A percentile compares a stretch with the other conserved stretches of the same genome.
These are phyloP conservation scores for Tadarida brasiliensis DNA, from an alignment of 2,797 vertebrate genomes.

Conservation along the genomic window DNA sequence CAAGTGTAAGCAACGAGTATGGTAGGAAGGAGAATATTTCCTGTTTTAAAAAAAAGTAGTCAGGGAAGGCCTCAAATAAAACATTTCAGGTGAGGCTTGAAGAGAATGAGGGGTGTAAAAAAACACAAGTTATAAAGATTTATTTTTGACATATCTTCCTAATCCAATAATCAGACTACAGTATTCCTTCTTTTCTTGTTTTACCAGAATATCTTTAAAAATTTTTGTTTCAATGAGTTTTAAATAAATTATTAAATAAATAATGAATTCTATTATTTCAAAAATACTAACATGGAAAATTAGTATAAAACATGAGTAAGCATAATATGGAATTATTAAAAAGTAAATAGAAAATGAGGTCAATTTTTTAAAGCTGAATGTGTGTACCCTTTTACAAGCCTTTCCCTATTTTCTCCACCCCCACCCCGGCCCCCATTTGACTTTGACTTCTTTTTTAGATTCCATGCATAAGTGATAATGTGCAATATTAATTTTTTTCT, in stretches of 20 bases:
- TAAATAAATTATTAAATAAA: not conserved
- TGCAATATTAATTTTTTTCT: not conserved
- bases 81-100: not conserved
- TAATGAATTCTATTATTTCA: conserved; percentile 40
- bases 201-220: not conserved
- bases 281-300: not conserved
- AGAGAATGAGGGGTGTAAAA: not conserved
- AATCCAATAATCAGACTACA: not conserved
- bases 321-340: not conserved
- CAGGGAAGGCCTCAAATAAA: not conserved
- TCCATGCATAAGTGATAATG: not conserved
- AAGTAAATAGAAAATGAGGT: not conserved
- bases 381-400: not conserved
- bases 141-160: not conserved
- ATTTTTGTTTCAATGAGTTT: not conserved
- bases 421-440: too few relatives aligned
- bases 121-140: not conserved
- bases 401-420: not conserved
- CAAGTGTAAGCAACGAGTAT: not conserved
- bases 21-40: not conserved
- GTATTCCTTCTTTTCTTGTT: not conserved
- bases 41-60: not conserved
- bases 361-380: not conserved
- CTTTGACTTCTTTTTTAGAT: not conserved
- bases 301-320: not conserved